Base-by-base conservation (phyloP, 2,797 vertebrate genomes). In the Hoplostethus mediterraneus region DNA sequence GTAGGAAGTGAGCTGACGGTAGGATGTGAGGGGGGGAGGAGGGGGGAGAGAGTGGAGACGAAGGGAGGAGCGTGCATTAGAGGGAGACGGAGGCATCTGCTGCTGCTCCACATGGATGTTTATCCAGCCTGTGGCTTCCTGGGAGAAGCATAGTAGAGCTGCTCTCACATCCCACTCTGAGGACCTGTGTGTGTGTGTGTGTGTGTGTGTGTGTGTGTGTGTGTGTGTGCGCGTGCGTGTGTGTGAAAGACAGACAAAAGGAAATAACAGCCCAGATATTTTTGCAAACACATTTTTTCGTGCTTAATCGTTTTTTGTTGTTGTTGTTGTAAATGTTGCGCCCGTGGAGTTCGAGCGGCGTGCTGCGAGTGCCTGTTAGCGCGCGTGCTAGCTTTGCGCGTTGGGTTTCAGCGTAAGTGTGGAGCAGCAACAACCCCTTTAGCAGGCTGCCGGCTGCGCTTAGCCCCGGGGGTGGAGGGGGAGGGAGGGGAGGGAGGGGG, bases 91-190 rank as follows among this genome's bases (percentile, higher is more conserved):
- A 81, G 68, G 79, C 73, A 82, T 78, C 77, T 87, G 82, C 79
- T 83, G 67, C 64, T 71, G 55, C 86, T 85, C 69, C 75, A 81
- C 88, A 84, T 81, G 82, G 82, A 87, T 83, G 82, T 87, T 83
- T 83, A 84, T 86, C 77, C 73, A 88, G 83, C 85, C 87, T 76
- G 81, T 85, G 77, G 87, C 75, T 83, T 84, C 87, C 88, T 86
- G 38, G 40, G 73, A 87, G 81, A 90, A 66, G 44, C 75, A 75
- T 66, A 62, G 67, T 53, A 75, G 77, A 85, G 84, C 63, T 83
- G 71, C 31, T 79, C 73, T 84, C 67, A 75, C 81, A 73, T 88
- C 77, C 65, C 51, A 62, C 73, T 67, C 38, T 25, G 75, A 30
- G 63, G 51, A 56, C 48, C 42, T 81, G 28, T 28, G 21, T 72